Conservation (phyloP, 2,888 invertebrate species). For the Macrophya annulata region DNA sequence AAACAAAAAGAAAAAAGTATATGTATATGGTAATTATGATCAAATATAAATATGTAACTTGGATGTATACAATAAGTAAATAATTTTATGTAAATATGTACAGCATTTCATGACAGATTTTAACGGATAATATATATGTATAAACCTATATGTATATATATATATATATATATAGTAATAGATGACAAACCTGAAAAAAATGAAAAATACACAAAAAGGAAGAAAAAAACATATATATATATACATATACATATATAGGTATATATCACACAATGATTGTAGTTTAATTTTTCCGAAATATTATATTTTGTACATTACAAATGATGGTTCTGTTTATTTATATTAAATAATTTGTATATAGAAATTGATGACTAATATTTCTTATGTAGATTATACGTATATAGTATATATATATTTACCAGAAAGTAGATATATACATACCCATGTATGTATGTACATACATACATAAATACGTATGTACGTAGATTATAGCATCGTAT, state of each 20-base stretch:
- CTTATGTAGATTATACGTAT: slow-evolving; percentile 22
- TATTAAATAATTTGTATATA: slow-evolving; percentile 75
- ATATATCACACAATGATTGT: background rate
- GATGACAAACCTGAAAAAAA: background rate
- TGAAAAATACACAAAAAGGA: background rate
- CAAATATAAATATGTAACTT: background rate
- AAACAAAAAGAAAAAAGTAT: background rate
- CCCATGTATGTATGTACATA: background rate
- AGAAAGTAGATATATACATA: background rate
- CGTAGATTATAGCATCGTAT: background rate
- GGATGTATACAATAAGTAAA: slow-evolving; percentile 21
- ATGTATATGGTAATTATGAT: background rate
- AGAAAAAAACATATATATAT: background rate
- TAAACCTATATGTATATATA: background rate
- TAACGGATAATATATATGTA: background rate
- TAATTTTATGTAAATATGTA: slow-evolving; percentile 63
- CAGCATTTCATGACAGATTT: slow-evolving; percentile 67
- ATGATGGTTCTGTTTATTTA: slow-evolving; percentile 72
- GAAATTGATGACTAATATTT: slow-evolving; percentile 53
- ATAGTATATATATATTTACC: background rate
- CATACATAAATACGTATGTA: background rate
- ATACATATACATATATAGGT: too few species aligned
- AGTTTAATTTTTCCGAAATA: slow-evolving; percentile 45
- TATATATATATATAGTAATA: background rate
- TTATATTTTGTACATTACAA: slow-evolving; percentile 74